Evolutionary conservation across 2,797 vertebrate species (phyloP), one percentile per base, ranked within the genome.

Genomic region (Takifugu rubripes): DNA sequence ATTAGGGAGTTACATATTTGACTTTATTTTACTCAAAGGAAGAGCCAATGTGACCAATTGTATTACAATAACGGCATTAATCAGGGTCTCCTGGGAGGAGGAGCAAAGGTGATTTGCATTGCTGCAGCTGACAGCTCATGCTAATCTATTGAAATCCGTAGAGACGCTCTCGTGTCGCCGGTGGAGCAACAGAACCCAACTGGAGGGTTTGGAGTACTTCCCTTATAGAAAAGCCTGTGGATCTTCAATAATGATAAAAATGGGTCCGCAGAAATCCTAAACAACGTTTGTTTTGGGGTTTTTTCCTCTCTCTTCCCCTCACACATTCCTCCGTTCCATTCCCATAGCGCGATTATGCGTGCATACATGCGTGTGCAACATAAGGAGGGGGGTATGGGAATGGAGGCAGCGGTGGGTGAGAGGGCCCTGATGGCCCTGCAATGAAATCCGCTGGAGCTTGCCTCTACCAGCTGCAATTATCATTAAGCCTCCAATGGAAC

Each of bases 1-100:
- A 88, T 86, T 88, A 85, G 82, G 82, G 82, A 81, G 87, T 82
- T 87, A 92, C 89, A 90, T 92, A 89, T 92, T 92, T 89, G 87
- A 81, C 77, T 83, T 89, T 88, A 87, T 87, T 85, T 89, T 79
- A 66, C 82, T 84, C 83, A 84, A 86, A 84, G 85, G 78, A 70
- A 89, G 74, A 82, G 75, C 72, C 80, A 74, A 55, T 66, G 78
- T 79, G 75, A 84, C 75, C 83, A 83, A 88, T 87, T 81, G 84
- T 79, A 87, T 87, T 87, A 91, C 83, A 89, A 89, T 86, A 84
- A 88, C 77, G 78, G 81, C 82, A 83, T 90, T 90, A 87, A 84
- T 89, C 78, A 71, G 77, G 78, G 77, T 87, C 83, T 83, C 87
- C 55, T 15, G 87, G 85, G 88, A 87, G 74, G 61, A 75, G 52